Evolutionary conservation across 2,888 invertebrate species (phyloP).

Genomic region (Oscheius onirici): DNA sequence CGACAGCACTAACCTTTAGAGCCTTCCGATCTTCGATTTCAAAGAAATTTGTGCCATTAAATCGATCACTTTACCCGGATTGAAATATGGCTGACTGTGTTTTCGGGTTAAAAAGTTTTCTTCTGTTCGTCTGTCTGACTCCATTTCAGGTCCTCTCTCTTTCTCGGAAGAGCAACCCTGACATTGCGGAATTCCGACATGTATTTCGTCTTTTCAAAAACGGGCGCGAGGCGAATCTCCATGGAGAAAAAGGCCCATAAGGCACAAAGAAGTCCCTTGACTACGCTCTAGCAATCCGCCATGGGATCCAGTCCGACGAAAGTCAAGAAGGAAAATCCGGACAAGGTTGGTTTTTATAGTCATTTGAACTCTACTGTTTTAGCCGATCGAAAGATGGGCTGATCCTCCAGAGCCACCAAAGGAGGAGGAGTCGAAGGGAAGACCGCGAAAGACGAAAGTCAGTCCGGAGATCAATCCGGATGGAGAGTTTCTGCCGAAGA

Average conservation of each 20-base stretch:
- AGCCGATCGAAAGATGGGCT: constrained; percentile 11
- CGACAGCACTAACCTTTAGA: no score
- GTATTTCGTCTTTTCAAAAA: neutral
- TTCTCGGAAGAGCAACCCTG: no score
- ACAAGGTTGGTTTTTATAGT: neutral
- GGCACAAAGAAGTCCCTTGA: constrained; percentile 2
- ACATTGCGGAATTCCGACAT: no score
- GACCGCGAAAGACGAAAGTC: constrained; percentile 27
- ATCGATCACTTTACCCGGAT: no score
- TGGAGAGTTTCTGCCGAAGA: constrained; percentile 1
- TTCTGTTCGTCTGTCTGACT: no score
- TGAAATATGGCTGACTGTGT: no score
- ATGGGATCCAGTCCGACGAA: constrained; percentile 26
- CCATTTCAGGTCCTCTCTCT: no score
- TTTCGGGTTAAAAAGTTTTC: no score
- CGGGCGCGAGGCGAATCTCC: constrained; percentile 1
- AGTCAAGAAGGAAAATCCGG: constrained; percentile 12
- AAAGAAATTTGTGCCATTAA: no score
- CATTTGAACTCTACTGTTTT: neutral
- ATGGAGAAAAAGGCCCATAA: constrained; percentile 16
- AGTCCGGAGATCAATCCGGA: constrained; percentile 9
- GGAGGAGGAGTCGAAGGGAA: neutral
- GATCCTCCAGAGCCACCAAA: constrained; percentile 4
- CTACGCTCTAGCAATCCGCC: neutral
- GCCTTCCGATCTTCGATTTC: no score